A percentile compares a stretch with the other conserved stretches of the same genome.
phyloP scores from a whole-genome alignment of 2,797 vertebrate genomes.

The Labroides dimidiatus region DNA sequence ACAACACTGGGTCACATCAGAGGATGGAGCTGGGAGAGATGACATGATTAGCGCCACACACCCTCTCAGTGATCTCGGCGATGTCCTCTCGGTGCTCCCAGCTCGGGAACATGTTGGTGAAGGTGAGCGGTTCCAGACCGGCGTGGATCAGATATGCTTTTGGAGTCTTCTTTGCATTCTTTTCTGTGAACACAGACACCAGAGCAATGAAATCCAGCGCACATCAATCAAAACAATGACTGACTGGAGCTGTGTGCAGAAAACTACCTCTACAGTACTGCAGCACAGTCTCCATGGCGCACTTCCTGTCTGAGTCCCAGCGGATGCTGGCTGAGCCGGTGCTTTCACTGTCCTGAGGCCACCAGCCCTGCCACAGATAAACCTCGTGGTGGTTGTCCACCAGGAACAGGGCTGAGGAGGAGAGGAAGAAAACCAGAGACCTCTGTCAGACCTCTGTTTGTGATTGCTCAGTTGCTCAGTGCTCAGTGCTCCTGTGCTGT shows the following conservation, averaged over 20 bases:
- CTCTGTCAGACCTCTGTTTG: neutral
- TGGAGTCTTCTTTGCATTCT: conserved; percentile 91
- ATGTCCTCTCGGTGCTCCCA: conserved; percentile 97
- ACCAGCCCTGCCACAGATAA: conserved; percentile 98
- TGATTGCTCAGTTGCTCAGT: neutral
- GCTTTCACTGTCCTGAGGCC: conserved; percentile 91
- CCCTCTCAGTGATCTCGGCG: conserved; percentile 94
- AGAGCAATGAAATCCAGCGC: too few relatives aligned
- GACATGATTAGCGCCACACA: conserved; percentile 59
- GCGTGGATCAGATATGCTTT: conserved; percentile 96
- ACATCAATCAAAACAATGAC: too few relatives aligned
- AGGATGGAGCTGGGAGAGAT: conserved; percentile 20
- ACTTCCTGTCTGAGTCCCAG: conserved; percentile 94
- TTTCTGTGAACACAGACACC: conserved; percentile 79
- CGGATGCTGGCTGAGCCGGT: conserved; percentile 92
- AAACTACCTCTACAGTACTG: conserved; percentile 91
- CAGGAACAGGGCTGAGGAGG: conserved; percentile 88
- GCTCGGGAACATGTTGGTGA: conserved; percentile 97
- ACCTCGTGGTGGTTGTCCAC: conserved; percentile 98
- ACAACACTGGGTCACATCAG: conserved; percentile 20
- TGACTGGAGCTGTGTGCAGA: neutral
- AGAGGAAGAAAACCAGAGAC: neutral
- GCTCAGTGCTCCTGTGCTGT: too few relatives aligned
- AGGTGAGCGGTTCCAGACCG: conserved; percentile 94
- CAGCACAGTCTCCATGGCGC: conserved; percentile 94